Evolutionary conservation across 1,140 invertebrate species (phyloP), one percentile per base, ranked within the genome.

Genomic region (Cephus cinctus): DNA sequence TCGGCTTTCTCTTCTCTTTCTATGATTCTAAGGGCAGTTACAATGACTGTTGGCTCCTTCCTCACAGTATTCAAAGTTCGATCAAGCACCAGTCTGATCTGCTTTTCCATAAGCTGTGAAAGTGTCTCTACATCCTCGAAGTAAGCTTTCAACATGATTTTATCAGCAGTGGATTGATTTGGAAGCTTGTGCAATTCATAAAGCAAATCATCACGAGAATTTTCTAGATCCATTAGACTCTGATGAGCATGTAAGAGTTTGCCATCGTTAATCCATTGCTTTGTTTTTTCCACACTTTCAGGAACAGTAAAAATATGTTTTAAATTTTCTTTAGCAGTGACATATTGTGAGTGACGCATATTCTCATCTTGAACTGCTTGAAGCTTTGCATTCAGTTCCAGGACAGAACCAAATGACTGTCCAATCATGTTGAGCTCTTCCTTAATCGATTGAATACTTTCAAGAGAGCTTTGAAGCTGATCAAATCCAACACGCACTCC

Each of bases 291-390:
- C 2, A 99, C 92, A 77, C 91, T 97, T 66, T 97, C 94, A 8
- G 94, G 94, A 0, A 99, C 94, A 34, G 94, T 98, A 60, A 98
- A 98, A 47, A 99, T 96, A 65, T 98, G 94, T 69, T 97, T 98
- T 4, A 99, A 77, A 73, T 98, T 98, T 66, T 98, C 96, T 81
- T 96, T 95, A 2, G 96, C 96, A 8, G 96, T 96, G 0, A 93
- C 93, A 72, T 98, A 96, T 73, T 99, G 90, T 0, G 90, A 93
- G 75, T 98, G 94, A 14, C 87, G 83, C 52, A 89, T 89, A 71
- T 97, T 97, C 75, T 98, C 96, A 52, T 93, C 89, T 25, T 92
- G 81, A 0, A 98, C 89, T 36, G 87, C 81, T 65, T 89, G 87
- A 5, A 99, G 71, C 27, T 87, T 89, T 8, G 85, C 80, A 32